Conservation (phyloP, 2,113 vertebrate species). For the Gracilinanus agilis region DNA sequence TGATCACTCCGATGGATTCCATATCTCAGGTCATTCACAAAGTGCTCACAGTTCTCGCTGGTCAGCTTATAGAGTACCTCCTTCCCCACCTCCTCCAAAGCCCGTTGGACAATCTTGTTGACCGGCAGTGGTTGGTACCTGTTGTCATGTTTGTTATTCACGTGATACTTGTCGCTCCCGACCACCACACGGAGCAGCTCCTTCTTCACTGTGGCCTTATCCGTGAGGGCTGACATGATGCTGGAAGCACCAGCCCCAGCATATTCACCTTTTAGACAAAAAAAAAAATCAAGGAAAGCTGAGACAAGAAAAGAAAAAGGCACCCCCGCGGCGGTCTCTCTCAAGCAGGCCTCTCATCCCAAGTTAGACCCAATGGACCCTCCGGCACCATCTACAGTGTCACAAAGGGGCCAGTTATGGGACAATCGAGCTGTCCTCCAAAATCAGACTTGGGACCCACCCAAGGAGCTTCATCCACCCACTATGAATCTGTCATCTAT, state of each 20-base stretch:
- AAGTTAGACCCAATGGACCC: neutral
- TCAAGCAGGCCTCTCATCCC: neutral
- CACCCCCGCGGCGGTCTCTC: neutral
- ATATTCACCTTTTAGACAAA: conserved; percentile 57
- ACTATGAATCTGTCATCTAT: neutral
- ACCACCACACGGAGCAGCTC: conserved; percentile 84
- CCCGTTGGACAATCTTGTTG: conserved; percentile 81
- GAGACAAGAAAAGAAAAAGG: neutral
- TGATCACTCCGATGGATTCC: conserved; percentile 87
- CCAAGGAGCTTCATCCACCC: neutral
- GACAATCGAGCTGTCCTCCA: neutral
- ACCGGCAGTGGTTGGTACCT: conserved; percentile 75
- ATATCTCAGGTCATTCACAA: conserved; percentile 89
- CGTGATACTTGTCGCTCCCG: conserved; percentile 78
- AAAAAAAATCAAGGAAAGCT: neutral
- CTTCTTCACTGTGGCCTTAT: conserved; percentile 87
- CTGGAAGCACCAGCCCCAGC: conserved; percentile 79
- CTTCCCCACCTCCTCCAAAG: conserved; percentile 78
- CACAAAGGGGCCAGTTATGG: neutral
- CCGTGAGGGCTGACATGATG: conserved; percentile 85
- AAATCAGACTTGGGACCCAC: neutral
- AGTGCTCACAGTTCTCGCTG: conserved; percentile 90
- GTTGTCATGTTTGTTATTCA: conserved; percentile 87
- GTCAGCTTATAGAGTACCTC: conserved; percentile 84
- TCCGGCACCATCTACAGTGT: neutral